phyloP scores from a whole-genome alignment of 2,113 vertebrate genomes.

The Burhinus bistriatus region DNA sequence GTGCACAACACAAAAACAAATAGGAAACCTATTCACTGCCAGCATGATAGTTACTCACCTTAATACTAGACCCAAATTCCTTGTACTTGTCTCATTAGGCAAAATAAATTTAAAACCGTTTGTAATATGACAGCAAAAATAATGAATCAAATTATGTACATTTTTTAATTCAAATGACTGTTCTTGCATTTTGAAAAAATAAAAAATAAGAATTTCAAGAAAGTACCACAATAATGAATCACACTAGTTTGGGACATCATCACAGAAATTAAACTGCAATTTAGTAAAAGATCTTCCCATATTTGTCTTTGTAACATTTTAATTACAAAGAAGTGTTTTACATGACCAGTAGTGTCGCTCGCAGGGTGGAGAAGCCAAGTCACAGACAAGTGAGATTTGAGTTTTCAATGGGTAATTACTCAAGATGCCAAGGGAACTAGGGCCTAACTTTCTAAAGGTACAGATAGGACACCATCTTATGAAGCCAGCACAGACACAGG shows the following conservation, averaged over 20 bases:
- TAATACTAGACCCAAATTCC: background rate
- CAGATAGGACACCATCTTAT: background rate
- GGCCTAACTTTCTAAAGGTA: background rate
- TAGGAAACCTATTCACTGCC: background rate
- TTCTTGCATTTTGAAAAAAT: background rate
- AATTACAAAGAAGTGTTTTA: background rate
- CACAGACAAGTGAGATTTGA: background rate
- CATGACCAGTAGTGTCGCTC: accelerated
- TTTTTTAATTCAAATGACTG: background rate
- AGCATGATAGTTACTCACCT: background rate
- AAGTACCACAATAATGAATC: background rate
- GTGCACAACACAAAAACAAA: background rate
- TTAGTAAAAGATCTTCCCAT: background rate
- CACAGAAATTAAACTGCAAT: background rate
- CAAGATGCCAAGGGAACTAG: background rate
- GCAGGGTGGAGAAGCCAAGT: background rate
- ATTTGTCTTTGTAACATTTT: background rate
- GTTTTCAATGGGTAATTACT: background rate
- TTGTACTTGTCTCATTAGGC: background rate
- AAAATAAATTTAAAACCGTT: background rate
- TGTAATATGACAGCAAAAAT: background rate
- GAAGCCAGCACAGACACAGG: background rate
- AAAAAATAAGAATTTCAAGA: background rate
- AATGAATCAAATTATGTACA: background rate
- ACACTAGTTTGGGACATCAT: background rate